These are phyloP conservation scores for Acronicta aceris DNA, from an alignment of 2,888 invertebrate genomes.

Conservation along the genomic window DNA sequence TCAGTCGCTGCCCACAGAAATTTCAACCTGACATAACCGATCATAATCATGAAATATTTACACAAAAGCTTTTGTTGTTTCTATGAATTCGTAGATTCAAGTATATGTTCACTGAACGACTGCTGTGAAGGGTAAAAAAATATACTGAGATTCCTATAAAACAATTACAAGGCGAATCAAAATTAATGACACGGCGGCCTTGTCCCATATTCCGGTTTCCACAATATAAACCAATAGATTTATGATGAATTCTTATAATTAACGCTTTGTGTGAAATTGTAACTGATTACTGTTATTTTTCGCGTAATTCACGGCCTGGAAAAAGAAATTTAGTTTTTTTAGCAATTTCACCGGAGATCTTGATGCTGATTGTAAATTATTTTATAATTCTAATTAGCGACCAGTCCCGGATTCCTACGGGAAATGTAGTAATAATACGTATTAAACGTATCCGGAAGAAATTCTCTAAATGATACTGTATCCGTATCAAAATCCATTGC, in stretches of 20 bases:
- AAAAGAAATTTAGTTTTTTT: conserved; percentile 24
- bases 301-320: conserved; percentile 29
- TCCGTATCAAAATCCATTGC: too few species aligned
- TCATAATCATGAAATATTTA: conserved; percentile 46
- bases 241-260: conserved; percentile 54
- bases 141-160: conserved; percentile 52
- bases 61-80: conserved; percentile 38
- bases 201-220: conserved; percentile 66
- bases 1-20: conserved; percentile 40
- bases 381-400: neutral
- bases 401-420: too few species aligned
- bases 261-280: conserved; percentile 30
- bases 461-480: too few species aligned
- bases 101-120: neutral
- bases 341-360: conserved; percentile 18
- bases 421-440: too few species aligned
- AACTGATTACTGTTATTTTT: conserved; percentile 37
- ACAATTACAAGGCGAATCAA: conserved; percentile 70
- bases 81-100: conserved; percentile 9
- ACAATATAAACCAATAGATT: conserved; percentile 50
- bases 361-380: conserved; percentile 19
- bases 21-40: conserved; percentile 38
- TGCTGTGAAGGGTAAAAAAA: conserved; percentile 47
- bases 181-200: conserved; percentile 67
- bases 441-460: too few species aligned